Base-by-base conservation (phyloP, 2,113 vertebrate genomes). In the Panurus biarmicus region DNA sequence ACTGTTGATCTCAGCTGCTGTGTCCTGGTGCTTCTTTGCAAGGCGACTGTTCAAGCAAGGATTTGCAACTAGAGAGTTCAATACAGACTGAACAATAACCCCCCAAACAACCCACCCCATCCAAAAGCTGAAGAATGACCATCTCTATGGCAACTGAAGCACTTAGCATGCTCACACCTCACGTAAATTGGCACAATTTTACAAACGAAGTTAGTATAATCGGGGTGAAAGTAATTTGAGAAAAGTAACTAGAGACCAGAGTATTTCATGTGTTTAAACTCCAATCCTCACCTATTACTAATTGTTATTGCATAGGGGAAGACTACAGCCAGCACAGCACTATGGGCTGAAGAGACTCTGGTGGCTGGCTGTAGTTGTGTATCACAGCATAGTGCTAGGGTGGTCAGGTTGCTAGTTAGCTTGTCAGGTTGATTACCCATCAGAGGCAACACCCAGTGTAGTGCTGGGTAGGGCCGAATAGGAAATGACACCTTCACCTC, bases 321-420 rank as follows among this genome's bases (percentile, higher is more conserved):
- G 31, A 38, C 9, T 13, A 17, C 11, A 35, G 50, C 33, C 12
- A 54, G 17, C 12, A 20, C 35, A 54, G 40, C 3, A 1, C 23
- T 6, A 2, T 0, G 0, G 18, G 25, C n/a, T 16, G 38, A 14
- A 40, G 20, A 73, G 10, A 12, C 5, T 21, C 1, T 13, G 29
- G 18, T 3, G 22, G 50, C 31, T 72, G 40, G 33, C 67, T 51
- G 47, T 11, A 18, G 38, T 6, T 76, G 50, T 21, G 29, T 9
- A 3, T 31, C 35, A 38, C 81, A 40, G 4, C 14, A 0, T 3
- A 12, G 44, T 20, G 17, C 44, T 20, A 4, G 26, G 24, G 19
- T 20, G 36, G 36, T 10, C 62, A 16, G n/a, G 33, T 29, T 29
- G 33, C 22, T 29, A 38, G 18, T 16, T 36, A 29, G 20, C 67